Evolutionary conservation across 1,140 invertebrate species (phyloP).

Genomic region (Drosophila auraria): DNA sequence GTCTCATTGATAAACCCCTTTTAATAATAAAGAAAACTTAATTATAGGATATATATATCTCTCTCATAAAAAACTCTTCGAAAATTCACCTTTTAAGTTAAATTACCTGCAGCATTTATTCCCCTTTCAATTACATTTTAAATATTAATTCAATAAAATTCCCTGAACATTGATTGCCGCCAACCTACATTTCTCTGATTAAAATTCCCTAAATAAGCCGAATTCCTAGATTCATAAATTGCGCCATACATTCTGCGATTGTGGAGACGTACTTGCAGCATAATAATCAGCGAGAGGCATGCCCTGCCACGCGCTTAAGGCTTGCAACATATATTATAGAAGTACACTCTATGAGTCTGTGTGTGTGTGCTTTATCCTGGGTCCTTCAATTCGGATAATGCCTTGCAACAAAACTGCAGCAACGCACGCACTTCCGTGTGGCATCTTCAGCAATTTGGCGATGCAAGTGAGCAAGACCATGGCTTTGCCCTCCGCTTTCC

Average conservation of each 20-base stretch:
- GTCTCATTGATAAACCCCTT: neutral
- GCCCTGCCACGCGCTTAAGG: neutral
- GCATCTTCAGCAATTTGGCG: constrained; percentile 57
- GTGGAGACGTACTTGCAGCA: constrained; percentile 1
- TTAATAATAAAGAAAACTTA: too few relatives aligned
- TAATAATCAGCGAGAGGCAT: constrained; percentile 22
- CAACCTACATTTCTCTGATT: neutral
- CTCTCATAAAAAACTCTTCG: neutral
- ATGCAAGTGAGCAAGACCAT: constrained; percentile 60
- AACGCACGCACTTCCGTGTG: constrained; percentile 61
- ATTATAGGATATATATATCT: too few relatives aligned
- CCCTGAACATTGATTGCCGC: neutral
- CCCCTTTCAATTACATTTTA: neutral
- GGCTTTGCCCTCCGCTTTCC: constrained; percentile 19
- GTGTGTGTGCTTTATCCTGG: constrained; percentile 15
- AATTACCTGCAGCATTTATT: neutral
- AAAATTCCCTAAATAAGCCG: constrained; percentile 6
- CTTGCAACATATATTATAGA: neutral
- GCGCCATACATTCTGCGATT: neutral
- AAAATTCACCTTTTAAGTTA: neutral
- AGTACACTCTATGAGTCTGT: neutral
- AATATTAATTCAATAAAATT: neutral
- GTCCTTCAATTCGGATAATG: constrained; percentile 26
- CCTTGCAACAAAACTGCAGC: constrained; percentile 14
- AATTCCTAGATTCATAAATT: constrained; percentile 6